A percentile compares a stretch with the other conserved stretches of the same genome.
Evolutionary conservation across 2,113 vertebrate species (phyloP).

Genomic region (Apteryx owenii): DNA sequence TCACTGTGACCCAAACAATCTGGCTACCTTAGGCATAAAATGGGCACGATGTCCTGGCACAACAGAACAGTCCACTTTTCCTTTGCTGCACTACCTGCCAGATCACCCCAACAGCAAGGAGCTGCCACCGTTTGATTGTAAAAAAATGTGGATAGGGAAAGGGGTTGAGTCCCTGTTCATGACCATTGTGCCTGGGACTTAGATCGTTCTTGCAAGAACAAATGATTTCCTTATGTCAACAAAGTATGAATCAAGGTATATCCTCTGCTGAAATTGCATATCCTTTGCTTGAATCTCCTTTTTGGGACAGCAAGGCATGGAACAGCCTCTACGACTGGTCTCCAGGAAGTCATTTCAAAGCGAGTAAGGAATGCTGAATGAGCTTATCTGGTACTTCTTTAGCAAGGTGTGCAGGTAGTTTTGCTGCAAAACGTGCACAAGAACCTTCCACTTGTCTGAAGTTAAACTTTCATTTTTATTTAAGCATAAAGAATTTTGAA

Average conservation of each 20-base stretch:
- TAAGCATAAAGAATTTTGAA: neutral
- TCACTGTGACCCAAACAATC: neutral
- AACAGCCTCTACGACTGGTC: neutral
- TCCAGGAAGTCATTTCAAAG: neutral
- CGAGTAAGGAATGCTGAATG: neutral
- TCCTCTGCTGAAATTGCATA: neutral
- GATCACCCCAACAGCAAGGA: neutral
- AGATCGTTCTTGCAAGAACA: neutral
- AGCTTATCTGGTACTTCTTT: constrained; percentile 22
- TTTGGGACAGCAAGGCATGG: neutral
- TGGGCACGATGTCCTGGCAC: neutral
- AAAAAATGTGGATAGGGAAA: neutral
- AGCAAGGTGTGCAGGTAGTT: neutral
- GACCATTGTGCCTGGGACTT: neutral
- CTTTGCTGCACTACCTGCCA: neutral
- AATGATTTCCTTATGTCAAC: neutral
- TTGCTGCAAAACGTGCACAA: neutral
- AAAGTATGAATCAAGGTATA: neutral
- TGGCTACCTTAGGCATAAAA: neutral
- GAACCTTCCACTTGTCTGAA: neutral
- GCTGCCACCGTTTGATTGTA: fast-evolving
- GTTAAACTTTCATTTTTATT: neutral
- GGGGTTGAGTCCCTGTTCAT: neutral
- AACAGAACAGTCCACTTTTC: neutral
- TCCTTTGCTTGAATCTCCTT: neutral